A percentile compares a stretch with the other conserved stretches of the same genome.
Conservation (phyloP, 2,888 invertebrate species). For the Lepetodrilus schrolli region DNA sequence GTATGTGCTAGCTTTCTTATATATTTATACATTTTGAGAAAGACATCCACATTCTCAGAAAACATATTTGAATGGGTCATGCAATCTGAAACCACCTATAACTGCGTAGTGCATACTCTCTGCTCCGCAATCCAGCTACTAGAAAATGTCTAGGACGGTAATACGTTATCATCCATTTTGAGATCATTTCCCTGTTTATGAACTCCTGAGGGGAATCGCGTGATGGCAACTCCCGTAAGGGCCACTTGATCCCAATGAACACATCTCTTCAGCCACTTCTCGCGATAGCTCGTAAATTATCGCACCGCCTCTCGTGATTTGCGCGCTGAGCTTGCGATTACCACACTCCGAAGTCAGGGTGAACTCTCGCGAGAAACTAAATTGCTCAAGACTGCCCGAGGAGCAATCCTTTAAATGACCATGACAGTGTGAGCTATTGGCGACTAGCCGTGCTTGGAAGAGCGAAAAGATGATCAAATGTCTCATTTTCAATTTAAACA, state of each 20-base stretch:
- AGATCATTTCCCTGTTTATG: background rate
- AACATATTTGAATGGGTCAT: background rate
- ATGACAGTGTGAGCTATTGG: background rate
- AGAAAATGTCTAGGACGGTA: too few relatives aligned
- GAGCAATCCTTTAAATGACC: slow-evolving; percentile 6
- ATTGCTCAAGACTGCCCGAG: background rate
- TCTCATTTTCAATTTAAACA: slow-evolving; percentile 26
- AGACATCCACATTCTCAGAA: background rate
- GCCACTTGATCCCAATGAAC: slow-evolving; percentile 25
- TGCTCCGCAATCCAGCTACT: too few relatives aligned
- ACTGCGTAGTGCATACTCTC: too few relatives aligned
- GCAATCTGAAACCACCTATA: too few relatives aligned
- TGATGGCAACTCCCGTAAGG: slow-evolving; percentile 11
- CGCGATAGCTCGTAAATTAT: slow-evolving; percentile 23
- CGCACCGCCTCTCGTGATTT: slow-evolving; percentile 22
- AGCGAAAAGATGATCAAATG: slow-evolving; percentile 1
- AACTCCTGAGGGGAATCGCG: slow-evolving; percentile 2
- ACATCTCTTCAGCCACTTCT: slow-evolving; percentile 23
- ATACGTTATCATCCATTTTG: background rate
- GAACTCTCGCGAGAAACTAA: slow-evolving; percentile 19
- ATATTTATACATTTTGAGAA: too few relatives aligned
- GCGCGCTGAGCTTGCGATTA: background rate
- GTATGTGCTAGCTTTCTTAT: too few relatives aligned
- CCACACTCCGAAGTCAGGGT: background rate
- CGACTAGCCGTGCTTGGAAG: background rate